Evolutionary conservation across 2,797 vertebrate species (phyloP), one percentile per base, ranked within the genome.

Genomic region (Pseudomugil tenellus): DNA sequence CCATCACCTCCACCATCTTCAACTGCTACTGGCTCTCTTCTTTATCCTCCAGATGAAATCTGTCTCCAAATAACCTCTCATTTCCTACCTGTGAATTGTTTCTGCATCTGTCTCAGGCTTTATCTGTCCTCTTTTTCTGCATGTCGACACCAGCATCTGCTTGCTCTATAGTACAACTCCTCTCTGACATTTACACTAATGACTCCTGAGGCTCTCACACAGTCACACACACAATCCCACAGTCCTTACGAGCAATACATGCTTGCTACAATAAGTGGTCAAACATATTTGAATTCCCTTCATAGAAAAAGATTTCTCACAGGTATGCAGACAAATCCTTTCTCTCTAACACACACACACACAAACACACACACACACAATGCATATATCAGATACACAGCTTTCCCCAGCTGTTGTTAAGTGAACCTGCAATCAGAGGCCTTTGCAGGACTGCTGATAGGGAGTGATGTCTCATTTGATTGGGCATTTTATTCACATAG

Each of bases 401-500:
- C 32, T 28, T 59, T 39, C 64, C 62, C 29, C 46, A 54, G 55
- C 68, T 78, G 78, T 84, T 85, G 67, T 78, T 57, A 77, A 69
- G 79, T 73, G 74, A 84, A 73, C 73, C 68, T 75, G 54, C 76
- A 80, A 72, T 86, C 82, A 81, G 39, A 81, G 60, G 67, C 39
- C 60, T 83, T 76, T 43, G 14, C 63, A 28, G 70, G 73, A 70
- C 79, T 71, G 67, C 72, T 79, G 60, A 77, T 67, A 43, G 57
- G 67, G 56, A 76, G 58, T 48, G 60, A 75, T 74, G 74, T 77
- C 84, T 82, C 72, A 51, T 84, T 78, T 87, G 84, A 87, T 85
- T 84, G 88, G 82, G 25, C 64, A 17, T 54, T 81, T 67, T 66
- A 69, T 78, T 83, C 84, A 80, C 79, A 74, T 39, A 67, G 72